Percentiles rank a stretch among this genome's conserved stretches.
Conservation (phyloP, 2,888 invertebrate species). For the Tricholauxania praeusta region DNA sequence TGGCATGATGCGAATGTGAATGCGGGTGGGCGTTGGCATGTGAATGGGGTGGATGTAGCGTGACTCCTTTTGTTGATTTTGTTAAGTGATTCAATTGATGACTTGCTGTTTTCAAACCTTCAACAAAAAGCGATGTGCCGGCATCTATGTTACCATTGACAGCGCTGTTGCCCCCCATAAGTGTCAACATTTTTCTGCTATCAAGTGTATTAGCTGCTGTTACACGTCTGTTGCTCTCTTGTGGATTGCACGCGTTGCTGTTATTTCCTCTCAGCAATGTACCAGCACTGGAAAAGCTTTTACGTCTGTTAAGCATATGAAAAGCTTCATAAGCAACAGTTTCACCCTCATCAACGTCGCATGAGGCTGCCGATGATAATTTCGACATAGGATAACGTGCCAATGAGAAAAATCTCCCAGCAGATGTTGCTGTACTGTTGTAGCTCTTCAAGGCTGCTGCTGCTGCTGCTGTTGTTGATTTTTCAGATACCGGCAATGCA, state of each 20-base stretch:
- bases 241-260: constrained; percentile 16
- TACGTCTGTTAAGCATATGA: constrained; percentile 53
- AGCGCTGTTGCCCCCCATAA: constrained; percentile 2
- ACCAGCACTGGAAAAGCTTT: constrained; percentile 57
- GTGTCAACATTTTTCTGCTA: constrained; percentile 48
- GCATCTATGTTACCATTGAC: constrained; percentile 55
- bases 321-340: constrained; percentile 66
- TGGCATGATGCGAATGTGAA: constrained; percentile 43
- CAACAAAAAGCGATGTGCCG: constrained; percentile 40
- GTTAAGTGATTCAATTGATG: constrained; percentile 26
- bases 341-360: constrained; percentile 46
- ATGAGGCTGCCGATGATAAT: constrained; percentile 24
- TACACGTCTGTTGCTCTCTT: constrained; percentile 49
- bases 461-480: background rate
- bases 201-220: constrained; percentile 22
- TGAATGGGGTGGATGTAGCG: constrained; percentile 10
- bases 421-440: constrained; percentile 39
- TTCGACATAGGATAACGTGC: constrained; percentile 28
- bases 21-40: constrained; percentile 36
- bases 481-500: constrained; percentile 24
- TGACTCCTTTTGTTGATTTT: constrained; percentile 21
- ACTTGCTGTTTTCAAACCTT: constrained; percentile 25
- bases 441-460: constrained; percentile 15
- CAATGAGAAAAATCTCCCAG: constrained; percentile 25
- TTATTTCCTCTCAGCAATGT: constrained; percentile 33